Evolutionary conservation across 2,113 vertebrate genomes (phyloP).

Genomic region (Lonchura striata): DNA sequence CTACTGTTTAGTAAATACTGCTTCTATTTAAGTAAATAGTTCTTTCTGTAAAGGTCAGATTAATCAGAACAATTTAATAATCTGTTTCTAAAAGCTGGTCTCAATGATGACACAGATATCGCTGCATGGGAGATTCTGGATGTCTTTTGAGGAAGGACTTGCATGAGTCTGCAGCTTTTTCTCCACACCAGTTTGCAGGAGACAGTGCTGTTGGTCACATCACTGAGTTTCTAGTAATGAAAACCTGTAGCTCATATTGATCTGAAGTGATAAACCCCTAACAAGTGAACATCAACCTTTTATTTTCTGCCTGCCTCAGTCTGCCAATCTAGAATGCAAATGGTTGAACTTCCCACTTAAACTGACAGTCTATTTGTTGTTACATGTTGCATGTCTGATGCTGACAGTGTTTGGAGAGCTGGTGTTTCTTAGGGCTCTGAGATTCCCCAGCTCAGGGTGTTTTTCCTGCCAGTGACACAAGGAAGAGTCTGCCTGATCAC

Average conservation of each 20-base stretch:
- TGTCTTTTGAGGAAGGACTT: neutral
- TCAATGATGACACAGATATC: neutral
- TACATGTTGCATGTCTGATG: neutral
- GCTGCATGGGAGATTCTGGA: neutral
- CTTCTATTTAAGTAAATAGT: neutral
- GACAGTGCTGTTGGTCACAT: neutral
- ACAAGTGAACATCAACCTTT: neutral
- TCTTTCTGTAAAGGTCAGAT: neutral
- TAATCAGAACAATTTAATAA: neutral
- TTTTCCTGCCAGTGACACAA: neutral
- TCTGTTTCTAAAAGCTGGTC: neutral
- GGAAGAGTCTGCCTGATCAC: neutral
- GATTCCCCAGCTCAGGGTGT: neutral
- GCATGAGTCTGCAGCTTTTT: rapidly evolving
- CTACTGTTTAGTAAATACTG: neutral
- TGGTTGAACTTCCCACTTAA: neutral
- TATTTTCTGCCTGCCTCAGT: neutral
- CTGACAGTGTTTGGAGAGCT: neutral
- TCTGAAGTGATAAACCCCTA: neutral
- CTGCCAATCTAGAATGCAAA: neutral
- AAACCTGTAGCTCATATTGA: neutral
- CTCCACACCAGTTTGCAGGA: neutral
- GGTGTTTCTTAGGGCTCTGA: neutral
- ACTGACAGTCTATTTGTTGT: neutral
- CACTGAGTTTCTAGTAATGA: neutral